Evolutionary conservation across 2,113 vertebrate species (phyloP), one percentile per base, ranked within the genome.

Genomic region (Panurus biarmicus): DNA sequence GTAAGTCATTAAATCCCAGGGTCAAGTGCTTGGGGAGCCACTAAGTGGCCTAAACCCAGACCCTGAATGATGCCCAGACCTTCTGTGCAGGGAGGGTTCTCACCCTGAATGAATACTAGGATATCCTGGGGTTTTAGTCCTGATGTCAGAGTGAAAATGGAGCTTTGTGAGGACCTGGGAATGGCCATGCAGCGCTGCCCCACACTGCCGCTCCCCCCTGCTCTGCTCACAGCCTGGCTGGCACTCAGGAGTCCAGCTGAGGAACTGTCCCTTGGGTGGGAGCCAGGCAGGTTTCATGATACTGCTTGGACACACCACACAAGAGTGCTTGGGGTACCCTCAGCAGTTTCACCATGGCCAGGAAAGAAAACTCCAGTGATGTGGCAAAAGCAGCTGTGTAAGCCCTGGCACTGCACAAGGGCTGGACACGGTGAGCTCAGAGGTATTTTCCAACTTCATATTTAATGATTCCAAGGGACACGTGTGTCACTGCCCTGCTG

Each of bases 191-290:
- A 33, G 33, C 9, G 0, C 70, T 48, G 57, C 13, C 48, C 38
- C 42, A 4, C 16, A 0, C 26, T 29, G 48, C 29, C 69, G 53
- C 53, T 40, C 48, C 12, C 3, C 4, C 1, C 1, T 58, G 29
- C 44, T 53, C 81, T 57, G 54, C 61, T 78, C 66, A 3, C 62
- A 72, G 70, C 50, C 53, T 7, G 53, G 24, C 31, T 67, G 31
- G 44, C 47, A 3, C 15, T 11, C 1, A 0, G 54, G 24, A 26
- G 26, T 16, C 9, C 5, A 45, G 50, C 36, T 20, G 33, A 57
- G 12, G 83, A 28, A 1, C 28, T 8, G 15, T 14, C 9, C 56
- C 56, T 18, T 8, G 56, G 19, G 1, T 19, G 35, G 36, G 48
- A 93, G 57, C 40, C 11, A 31, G 70, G 35, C 77, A 78, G 35